Evolutionary conservation across 2,113 vertebrate genomes (phyloP).

Genomic region (Scophthalmus maximus): DNA sequence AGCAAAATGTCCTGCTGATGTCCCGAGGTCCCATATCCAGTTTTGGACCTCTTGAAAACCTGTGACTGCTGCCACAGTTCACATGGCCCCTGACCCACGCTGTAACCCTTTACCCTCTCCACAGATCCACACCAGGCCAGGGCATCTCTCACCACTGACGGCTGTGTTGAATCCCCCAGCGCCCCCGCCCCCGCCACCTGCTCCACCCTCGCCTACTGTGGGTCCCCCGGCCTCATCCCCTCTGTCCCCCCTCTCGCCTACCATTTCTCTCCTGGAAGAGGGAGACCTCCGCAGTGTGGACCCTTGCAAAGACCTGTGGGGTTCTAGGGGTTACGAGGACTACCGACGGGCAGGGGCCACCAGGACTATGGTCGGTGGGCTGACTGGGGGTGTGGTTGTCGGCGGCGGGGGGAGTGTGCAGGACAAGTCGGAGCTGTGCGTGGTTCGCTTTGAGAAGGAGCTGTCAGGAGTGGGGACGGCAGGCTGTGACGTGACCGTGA

Average conservation of each 20-base stretch:
- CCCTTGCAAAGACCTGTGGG: constrained; percentile 89
- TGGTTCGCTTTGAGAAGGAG: constrained; percentile 89
- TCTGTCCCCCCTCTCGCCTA: constrained; percentile 81
- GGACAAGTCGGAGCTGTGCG: constrained; percentile 85
- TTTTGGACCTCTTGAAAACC: background rate
- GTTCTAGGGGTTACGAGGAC: constrained; percentile 90
- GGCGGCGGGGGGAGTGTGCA: constrained; percentile 67
- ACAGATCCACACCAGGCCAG: constrained; percentile 84
- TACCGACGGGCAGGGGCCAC: constrained; percentile 87
- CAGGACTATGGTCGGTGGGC: constrained; percentile 82
- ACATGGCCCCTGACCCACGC: constrained; percentile 41
- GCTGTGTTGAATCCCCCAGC: constrained; percentile 81
- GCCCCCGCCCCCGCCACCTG: constrained; percentile 80
- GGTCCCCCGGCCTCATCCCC: constrained; percentile 76
- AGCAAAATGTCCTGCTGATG: background rate
- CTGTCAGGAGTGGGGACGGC: constrained; percentile 78
- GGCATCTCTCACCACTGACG: constrained; percentile 81
- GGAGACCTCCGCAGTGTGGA: constrained; percentile 86
- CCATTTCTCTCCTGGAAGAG: constrained; percentile 85
- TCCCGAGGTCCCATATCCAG: background rate
- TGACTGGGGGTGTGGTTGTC: constrained; percentile 85
- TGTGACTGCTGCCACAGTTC: constrained; percentile 30
- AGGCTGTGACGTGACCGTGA: constrained; percentile 81
- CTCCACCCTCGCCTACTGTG: constrained; percentile 79
- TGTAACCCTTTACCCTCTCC: constrained; percentile 54